A percentile compares a stretch with the other conserved stretches of the same genome.
Evolutionary conservation across 1,140 invertebrate genomes (phyloP).

Genomic region (Lucilia sericata): DNA sequence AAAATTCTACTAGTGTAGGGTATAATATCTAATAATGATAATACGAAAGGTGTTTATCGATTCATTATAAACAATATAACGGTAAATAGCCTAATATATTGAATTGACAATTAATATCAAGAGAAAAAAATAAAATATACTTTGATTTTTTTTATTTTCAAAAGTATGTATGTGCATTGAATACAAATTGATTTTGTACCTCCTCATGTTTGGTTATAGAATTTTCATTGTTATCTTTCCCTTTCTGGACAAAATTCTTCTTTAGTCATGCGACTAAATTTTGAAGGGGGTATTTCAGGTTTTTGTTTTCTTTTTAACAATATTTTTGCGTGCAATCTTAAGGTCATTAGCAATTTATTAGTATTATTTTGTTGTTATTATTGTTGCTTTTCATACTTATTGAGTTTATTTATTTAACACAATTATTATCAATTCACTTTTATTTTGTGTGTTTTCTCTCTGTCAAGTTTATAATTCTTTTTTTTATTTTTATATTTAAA

Average conservation of each 20-base stretch:
- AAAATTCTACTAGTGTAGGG: no score
- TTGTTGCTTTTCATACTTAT: neutral
- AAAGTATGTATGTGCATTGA: no score
- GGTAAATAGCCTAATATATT: neutral
- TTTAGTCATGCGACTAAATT: no score
- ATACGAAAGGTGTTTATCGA: no score
- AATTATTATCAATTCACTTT: constrained; percentile 18
- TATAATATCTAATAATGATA: no score
- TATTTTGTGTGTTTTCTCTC: constrained; percentile 15
- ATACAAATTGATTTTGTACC: no score
- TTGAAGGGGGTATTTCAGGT: neutral
- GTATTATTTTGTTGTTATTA: neutral
- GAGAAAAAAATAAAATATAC: no score
- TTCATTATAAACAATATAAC: neutral
- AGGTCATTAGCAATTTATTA: constrained; percentile 12
- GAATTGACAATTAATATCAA: neutral
- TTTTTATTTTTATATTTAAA: neutral
- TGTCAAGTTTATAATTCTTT: constrained; percentile 20
- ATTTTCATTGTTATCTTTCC: no score
- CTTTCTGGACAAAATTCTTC: no score
- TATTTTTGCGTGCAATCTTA: constrained; percentile 21
- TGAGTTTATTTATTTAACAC: neutral
- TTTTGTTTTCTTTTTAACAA: neutral
- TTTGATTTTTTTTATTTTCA: no score
- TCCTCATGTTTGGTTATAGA: no score